Evolutionary conservation across 2,113 vertebrate species (phyloP).

Genomic region (Rousettus leschenaultii): DNA sequence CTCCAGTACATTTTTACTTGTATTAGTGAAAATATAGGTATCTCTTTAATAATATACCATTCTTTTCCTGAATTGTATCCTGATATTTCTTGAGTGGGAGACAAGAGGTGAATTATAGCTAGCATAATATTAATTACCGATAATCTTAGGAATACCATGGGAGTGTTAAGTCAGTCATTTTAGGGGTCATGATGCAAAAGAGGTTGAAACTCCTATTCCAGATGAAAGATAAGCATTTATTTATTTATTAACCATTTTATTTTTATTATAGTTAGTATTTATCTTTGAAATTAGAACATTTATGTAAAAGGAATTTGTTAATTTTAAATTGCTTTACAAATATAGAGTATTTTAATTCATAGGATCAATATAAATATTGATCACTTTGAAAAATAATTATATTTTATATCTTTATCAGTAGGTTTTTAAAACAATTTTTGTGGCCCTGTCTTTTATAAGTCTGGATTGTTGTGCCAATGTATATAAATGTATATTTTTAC

Average conservation of each 20-base stretch:
- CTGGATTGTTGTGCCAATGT: background rate
- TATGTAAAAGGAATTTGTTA: background rate
- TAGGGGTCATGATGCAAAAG: background rate
- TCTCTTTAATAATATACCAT: background rate
- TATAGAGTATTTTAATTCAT: background rate
- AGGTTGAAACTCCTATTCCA: background rate
- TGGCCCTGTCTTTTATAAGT: background rate
- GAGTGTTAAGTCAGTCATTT: background rate
- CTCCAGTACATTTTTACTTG: background rate
- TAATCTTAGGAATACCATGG: background rate
- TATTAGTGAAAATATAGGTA: background rate
- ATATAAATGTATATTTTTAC: background rate
- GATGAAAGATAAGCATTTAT: background rate
- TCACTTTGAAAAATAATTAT: conserved; percentile 35
- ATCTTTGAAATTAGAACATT: background rate
- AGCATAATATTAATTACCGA: background rate
- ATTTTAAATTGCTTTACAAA: background rate
- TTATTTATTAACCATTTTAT: background rate
- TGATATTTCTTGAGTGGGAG: background rate
- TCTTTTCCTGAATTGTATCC: background rate
- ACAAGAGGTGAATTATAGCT: background rate
- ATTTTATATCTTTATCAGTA: background rate
- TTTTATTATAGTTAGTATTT: background rate
- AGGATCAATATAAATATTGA: background rate
- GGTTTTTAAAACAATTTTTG: background rate